Conservation (phyloP, 2,797 vertebrate species). For the Scleropages formosus region DNA sequence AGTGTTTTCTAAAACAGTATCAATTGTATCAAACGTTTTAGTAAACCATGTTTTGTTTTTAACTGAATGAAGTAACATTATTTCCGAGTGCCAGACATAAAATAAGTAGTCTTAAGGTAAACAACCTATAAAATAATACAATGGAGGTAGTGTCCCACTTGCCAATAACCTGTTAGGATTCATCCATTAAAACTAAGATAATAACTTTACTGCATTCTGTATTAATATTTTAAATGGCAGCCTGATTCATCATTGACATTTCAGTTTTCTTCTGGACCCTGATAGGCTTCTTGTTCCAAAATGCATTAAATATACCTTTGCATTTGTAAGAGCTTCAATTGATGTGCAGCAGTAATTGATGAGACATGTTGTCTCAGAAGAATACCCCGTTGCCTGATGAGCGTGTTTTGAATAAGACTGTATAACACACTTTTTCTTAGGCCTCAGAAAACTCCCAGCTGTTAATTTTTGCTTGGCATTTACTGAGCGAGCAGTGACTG, state of each 20-base stretch:
- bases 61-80: neutral
- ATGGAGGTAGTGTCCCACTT: neutral
- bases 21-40: neutral
- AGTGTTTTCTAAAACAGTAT: neutral
- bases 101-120: neutral
- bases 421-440: constrained; percentile 17
- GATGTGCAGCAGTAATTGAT: too few species aligned
- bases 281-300: neutral
- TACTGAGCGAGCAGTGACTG: constrained; percentile 21
- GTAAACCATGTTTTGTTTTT: neutral
- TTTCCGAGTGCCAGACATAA: neutral
- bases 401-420: neutral
- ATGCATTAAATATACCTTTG: too few species aligned
- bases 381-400: neutral
- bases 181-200: neutral
- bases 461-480: constrained; percentile 12
- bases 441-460: neutral
- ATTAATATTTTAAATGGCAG: neutral
- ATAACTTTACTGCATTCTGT: neutral
- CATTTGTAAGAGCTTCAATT: too few species aligned
- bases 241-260: neutral
- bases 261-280: neutral
- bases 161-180: constrained; percentile 6
- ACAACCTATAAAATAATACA: neutral
- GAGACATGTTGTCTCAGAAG: neutral